phyloP scores from a whole-genome alignment of 2,797 vertebrate genomes.

The Falco novaeseelandiae region DNA sequence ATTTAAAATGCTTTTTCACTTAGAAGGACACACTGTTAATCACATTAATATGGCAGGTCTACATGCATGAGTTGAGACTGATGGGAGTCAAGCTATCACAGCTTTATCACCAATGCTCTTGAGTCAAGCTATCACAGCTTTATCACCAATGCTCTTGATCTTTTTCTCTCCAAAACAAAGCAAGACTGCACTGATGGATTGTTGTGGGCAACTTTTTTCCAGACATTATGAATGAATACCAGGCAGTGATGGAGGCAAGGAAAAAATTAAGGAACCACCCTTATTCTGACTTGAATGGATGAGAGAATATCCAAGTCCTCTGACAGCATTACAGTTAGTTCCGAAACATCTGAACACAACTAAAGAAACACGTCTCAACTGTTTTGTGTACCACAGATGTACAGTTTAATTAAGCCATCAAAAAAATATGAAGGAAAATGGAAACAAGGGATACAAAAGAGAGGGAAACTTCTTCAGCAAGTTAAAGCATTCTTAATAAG shows the following conservation, averaged over 20 bases:
- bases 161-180: background rate
- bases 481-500: conserved; percentile 80
- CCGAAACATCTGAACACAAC: background rate
- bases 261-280: background rate
- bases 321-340: background rate
- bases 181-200: background rate
- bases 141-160: background rate
- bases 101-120: background rate
- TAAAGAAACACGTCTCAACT: background rate
- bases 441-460: conserved; percentile 52
- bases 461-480: conserved; percentile 70
- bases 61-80: background rate
- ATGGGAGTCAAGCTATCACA: background rate
- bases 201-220: background rate
- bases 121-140: background rate
- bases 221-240: background rate
- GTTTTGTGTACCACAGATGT: background rate
- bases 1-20: background rate
- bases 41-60: background rate
- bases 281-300: background rate
- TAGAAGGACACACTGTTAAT: background rate
- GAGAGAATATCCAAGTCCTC: background rate
- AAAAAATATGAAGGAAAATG: background rate
- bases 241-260: background rate
- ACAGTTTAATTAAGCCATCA: conserved; percentile 57